A percentile compares a stretch with the other conserved stretches of the same genome.
Conservation (phyloP, 1,140 invertebrate genomes). For the Sinella curviseta region DNA sequence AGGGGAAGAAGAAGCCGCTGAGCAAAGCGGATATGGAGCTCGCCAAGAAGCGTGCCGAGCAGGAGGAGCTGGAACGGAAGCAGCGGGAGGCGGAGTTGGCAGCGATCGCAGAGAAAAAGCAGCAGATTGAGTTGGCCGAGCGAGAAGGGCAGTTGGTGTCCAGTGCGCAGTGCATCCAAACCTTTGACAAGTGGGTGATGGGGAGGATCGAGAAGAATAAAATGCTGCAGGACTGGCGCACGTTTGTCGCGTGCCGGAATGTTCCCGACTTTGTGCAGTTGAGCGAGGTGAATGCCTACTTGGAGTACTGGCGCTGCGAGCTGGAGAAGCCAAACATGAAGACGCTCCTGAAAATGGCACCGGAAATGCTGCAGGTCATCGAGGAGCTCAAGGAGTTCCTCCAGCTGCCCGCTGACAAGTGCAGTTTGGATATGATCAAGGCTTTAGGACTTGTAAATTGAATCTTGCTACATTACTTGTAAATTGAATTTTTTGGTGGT, state of each 20-base stretch:
- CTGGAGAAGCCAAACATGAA: conserved; percentile 28
- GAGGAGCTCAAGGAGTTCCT: conserved; percentile 38
- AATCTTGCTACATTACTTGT: neutral
- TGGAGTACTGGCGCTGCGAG: conserved; percentile 39
- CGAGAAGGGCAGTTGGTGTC: conserved; percentile 26
- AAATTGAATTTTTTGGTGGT: neutral
- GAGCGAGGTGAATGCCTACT: conserved; percentile 38
- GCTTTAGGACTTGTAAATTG: neutral
- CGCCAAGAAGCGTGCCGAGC: conserved; percentile 28
- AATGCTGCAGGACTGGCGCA: conserved; percentile 37
- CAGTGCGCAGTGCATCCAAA: conserved; percentile 25
- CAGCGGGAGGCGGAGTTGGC: conserved; percentile 20
- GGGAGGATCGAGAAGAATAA: conserved; percentile 22
- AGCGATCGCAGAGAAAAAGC: conserved; percentile 26
- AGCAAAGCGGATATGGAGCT: conserved; percentile 33
- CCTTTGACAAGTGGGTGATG: conserved; percentile 34
- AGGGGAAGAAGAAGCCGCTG: conserved; percentile 13
- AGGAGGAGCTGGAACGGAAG: conserved; percentile 30
- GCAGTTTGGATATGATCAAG: neutral
- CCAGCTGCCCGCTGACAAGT: neutral
- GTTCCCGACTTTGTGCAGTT: conserved; percentile 38
- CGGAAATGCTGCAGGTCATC: conserved; percentile 37
- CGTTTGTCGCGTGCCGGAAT: conserved; percentile 34
- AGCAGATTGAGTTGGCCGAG: conserved; percentile 15
- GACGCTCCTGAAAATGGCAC: conserved; percentile 29